Evolutionary conservation across 53 echinoderm and acorn worm species (phyloP), one percentile per base, ranked within the genome.

Genomic region (Crossaster papposus): DNA sequence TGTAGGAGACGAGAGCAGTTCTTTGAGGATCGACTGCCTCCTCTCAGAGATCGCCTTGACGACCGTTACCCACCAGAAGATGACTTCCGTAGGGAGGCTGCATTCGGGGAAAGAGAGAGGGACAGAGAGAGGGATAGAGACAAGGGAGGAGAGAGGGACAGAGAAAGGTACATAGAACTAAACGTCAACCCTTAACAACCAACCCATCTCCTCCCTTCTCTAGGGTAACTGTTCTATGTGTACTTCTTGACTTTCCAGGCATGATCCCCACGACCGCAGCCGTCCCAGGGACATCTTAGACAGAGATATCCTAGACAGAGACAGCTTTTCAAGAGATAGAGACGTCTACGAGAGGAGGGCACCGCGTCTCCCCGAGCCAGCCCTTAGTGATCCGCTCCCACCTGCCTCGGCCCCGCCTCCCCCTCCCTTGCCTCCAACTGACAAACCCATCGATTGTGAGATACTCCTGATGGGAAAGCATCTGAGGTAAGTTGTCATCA

Each of bases 401-500:
- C 36, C 88, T 8, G 53, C 64, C 38, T 12, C 51, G 1, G 24
- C 79, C 10, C 79, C 79, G 7, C 88, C 85, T 15, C 82, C 80
- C 78, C 78, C 85, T 15, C 82, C 80, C 78, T 51, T 80, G 1
- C 83, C 92, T 20, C 70, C 72, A 26, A 24, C 32, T 14, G 78
- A 93, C 44, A 94, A 90, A 79, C 96, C 94, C 52, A 94, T 96
- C 24, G 96, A 96, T 78, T 94, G 94, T 65, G 96, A 96, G 89
- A 94, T 96, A 26, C 83, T 96, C 50, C 91, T 96, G 0, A 83
- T 96, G 34, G 92, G 81, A 79, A 92, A 92, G 34, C 92, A 94
- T 17, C 94, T 94, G 64, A 94, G 94, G 96, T 96, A 71, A 94
- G 92, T 90, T 62, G 68, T 73, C 30, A 35, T 65, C 24, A 18